Evolutionary conservation across 2,113 vertebrate genomes (phyloP).

Genomic region (Sander vitreus): DNA sequence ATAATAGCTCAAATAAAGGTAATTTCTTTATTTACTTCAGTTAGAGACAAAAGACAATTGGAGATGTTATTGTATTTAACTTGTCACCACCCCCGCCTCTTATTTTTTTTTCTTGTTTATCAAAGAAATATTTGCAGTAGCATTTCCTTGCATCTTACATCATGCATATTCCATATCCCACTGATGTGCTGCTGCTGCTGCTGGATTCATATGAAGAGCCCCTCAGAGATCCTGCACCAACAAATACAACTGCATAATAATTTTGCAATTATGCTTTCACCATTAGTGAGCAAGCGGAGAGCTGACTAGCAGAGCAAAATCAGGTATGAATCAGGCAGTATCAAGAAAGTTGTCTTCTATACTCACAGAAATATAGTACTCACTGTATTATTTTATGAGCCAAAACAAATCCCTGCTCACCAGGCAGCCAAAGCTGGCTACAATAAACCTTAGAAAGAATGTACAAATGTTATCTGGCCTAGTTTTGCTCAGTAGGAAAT

Average conservation of each 20-base stretch:
- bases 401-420: neutral
- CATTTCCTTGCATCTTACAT: neutral
- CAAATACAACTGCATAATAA: neutral
- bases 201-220: slow-evolving; percentile 16
- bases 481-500: slow-evolving; percentile 59
- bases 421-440: neutral
- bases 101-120: slow-evolving; percentile 11
- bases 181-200: neutral
- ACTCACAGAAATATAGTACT: neutral
- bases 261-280: slow-evolving; percentile 33
- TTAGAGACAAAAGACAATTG: neutral
- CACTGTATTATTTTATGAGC: neutral
- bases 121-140: neutral
- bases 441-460: slow-evolving; percentile 48
- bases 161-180: slow-evolving; percentile 5
- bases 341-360: slow-evolving; percentile 4
- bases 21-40: slow-evolving; percentile 10
- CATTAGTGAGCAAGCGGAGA: neutral
- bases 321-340: slow-evolving; percentile 2
- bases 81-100: neutral
- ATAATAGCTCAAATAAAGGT: slow-evolving; percentile 1
- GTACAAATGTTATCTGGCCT: slow-evolving; percentile 53
- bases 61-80: neutral
- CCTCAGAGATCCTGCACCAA: slow-evolving; percentile 2
- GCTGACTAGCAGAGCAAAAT: neutral